phyloP scores from a whole-genome alignment of 2,888 invertebrate genomes.

The Crematogaster levior region DNA sequence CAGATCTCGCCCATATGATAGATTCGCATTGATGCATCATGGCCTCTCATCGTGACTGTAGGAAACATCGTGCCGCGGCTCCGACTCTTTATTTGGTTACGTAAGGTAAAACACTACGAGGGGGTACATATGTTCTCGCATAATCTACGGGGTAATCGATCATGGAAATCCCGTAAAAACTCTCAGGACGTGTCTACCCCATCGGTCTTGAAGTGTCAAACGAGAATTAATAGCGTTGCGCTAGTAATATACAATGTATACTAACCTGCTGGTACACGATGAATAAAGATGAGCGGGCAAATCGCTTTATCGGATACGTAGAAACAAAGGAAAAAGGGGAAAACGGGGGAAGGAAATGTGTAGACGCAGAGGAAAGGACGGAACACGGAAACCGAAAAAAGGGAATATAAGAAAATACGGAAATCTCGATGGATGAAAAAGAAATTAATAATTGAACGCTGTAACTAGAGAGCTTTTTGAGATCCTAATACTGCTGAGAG shows the following conservation, averaged over 20 bases:
- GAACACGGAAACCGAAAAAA: not conserved
- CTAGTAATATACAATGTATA: constrained; percentile 72
- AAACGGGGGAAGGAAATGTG: not conserved
- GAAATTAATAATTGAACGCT: constrained; percentile 72
- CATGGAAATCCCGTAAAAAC: constrained; percentile 72
- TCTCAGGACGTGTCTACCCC: constrained; percentile 62
- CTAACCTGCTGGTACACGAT: constrained; percentile 60
- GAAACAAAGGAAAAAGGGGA: constrained; percentile 59
- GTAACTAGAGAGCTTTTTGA: constrained; percentile 65
- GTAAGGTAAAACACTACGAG: constrained; percentile 65
- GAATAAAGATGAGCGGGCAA: constrained; percentile 73
- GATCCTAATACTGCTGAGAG: constrained; percentile 73
- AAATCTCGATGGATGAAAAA: constrained; percentile 41
- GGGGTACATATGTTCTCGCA: constrained; percentile 68
- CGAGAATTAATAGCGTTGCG: constrained; percentile 71
- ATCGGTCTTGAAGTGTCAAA: constrained; percentile 75
- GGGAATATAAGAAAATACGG: constrained; percentile 7
- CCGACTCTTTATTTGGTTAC: constrained; percentile 44
- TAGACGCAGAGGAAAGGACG: not conserved
- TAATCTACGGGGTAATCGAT: constrained; percentile 69
- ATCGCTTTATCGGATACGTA: constrained; percentile 68
- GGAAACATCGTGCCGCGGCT: not conserved
- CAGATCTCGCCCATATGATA: constrained; percentile 16
- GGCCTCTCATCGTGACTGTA: constrained; percentile 7
- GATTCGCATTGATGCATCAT: constrained; percentile 43